Evolutionary conservation across 1,140 invertebrate genomes (phyloP).

Genomic region (Drosophila paulistorum): DNA sequence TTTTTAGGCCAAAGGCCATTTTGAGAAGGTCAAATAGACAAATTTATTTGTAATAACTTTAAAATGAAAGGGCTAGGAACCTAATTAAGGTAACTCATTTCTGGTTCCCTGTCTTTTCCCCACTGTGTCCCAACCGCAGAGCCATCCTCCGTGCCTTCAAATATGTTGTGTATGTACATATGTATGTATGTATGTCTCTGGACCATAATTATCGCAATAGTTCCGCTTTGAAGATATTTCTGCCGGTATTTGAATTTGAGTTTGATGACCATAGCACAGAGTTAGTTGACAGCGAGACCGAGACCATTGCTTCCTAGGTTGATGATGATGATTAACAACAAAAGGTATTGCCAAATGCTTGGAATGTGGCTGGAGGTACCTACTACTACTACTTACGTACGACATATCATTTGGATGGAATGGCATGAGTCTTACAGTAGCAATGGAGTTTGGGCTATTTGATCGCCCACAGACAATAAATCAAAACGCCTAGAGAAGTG

Average conservation of each 20-base stretch:
- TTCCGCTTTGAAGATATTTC: conserved; percentile 8
- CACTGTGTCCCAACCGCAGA: too few relatives aligned
- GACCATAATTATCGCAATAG: conserved; percentile 7
- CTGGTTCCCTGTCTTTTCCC: too few relatives aligned
- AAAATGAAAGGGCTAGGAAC: too few relatives aligned
- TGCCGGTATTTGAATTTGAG: conserved; percentile 14
- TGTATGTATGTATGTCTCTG: conserved; percentile 1
- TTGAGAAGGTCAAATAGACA: too few relatives aligned
- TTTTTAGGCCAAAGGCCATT: too few relatives aligned
- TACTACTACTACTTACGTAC: neutral
- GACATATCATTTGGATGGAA: neutral
- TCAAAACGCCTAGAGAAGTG: conserved; percentile 57
- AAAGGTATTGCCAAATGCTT: conserved; percentile 11
- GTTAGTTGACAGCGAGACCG: neutral
- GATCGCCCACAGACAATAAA: conserved; percentile 56
- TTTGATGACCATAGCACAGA: conserved; percentile 10
- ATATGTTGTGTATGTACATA: neutral
- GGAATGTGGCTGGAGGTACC: neutral
- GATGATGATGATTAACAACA: conserved; percentile 4
- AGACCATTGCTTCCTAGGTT: conserved; percentile 3
- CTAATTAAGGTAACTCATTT: too few relatives aligned
- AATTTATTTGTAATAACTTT: too few relatives aligned
- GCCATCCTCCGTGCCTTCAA: neutral
- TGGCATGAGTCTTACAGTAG: conserved; percentile 12
- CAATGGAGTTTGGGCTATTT: conserved; percentile 14